Evolutionary conservation across 2,888 invertebrate genomes (phyloP).

Genomic region (Trachelus tabidus): DNA sequence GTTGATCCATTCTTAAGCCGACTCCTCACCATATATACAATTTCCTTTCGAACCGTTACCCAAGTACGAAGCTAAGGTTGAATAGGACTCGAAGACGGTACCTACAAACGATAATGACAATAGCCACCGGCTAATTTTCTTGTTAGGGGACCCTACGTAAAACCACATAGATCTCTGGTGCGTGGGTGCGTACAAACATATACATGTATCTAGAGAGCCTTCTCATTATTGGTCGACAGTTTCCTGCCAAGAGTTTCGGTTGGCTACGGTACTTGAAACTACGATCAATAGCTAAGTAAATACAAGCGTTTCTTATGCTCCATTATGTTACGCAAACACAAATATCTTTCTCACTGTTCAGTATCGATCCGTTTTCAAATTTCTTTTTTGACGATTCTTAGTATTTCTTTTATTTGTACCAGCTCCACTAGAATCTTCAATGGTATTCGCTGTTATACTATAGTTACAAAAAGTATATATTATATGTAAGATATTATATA

Average conservation of each 20-base stretch:
- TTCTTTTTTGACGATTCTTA: background rate
- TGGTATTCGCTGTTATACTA: too few relatives aligned
- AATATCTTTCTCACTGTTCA: background rate
- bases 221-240: background rate
- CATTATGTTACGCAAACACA: conserved; percentile 10
- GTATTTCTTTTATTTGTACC: too few relatives aligned
- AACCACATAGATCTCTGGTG: background rate
- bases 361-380: background rate
- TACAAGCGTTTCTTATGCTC: conserved; percentile 1
- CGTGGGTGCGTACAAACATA: background rate
- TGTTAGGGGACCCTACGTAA: background rate
- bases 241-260: background rate
- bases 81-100: background rate
- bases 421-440: too few relatives aligned
- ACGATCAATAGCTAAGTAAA: conserved; percentile 4
- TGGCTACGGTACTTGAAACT: background rate
- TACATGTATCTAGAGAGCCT: background rate
- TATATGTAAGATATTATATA: too few relatives aligned
- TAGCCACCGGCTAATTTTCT: background rate
- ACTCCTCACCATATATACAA: background rate
- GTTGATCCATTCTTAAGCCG: background rate
- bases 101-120: background rate
- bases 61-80: background rate
- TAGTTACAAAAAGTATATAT: background rate
- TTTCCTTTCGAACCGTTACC: background rate